Evolutionary conservation across 2,113 vertebrate species (phyloP).

Genomic region (Hippocampus mohnikei): DNA sequence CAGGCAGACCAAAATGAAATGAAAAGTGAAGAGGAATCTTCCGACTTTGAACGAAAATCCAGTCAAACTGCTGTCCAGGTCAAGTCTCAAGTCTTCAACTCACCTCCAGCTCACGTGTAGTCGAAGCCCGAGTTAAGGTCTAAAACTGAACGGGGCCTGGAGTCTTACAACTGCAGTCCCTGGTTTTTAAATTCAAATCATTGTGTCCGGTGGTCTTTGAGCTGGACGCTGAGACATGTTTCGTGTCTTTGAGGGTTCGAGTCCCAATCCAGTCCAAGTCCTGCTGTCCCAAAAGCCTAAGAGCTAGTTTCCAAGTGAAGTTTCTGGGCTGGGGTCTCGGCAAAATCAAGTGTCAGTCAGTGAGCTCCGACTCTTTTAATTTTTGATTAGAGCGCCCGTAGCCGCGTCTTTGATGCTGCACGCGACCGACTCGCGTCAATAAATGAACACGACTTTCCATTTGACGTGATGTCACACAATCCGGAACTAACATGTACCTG

Average conservation of each 20-base stretch:
- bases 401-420: background rate
- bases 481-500: constrained; percentile 51
- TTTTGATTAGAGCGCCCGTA: background rate
- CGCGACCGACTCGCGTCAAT: background rate
- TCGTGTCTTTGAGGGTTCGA: background rate
- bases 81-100: background rate
- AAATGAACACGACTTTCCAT: background rate
- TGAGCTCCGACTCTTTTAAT: background rate
- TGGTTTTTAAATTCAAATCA: background rate
- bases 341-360: background rate
- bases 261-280: background rate
- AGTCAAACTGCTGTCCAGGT: background rate
- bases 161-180: background rate
- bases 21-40: background rate
- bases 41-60: too few species aligned
- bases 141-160: background rate
- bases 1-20: background rate
- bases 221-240: background rate
- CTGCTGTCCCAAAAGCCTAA: background rate
- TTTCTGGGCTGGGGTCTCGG: background rate
- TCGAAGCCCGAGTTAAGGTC: background rate
- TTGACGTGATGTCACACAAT: background rate
- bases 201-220: background rate
- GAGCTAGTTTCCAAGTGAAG: background rate
- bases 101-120: too few species aligned